Base-by-base conservation (phyloP, 2,888 invertebrate species). In the Trachelus troglodyta region DNA sequence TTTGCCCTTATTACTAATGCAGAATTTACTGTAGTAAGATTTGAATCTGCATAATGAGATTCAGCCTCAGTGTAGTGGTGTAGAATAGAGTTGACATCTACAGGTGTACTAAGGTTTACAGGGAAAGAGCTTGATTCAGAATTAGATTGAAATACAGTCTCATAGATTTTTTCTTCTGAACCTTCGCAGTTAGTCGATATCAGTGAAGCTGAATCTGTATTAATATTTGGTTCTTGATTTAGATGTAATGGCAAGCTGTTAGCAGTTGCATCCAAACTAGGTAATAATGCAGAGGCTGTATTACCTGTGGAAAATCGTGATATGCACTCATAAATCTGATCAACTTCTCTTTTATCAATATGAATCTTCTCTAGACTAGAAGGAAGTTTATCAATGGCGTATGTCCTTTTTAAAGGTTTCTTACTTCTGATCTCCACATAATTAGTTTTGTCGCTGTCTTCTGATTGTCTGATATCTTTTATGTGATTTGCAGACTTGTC, bases 271-370 rank as follows among this genome's bases (percentile, higher is more conserved):
- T 56, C 23, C 15, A 23, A 23, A 9, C 56, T 23, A 56, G 56
- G 23, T 56, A 56, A 56, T 56, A 23, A 9, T 56, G 9, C 2
- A 0, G 23, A 23, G 23, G 15, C 15, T 56, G 56, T 6, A 34
- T 56, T 73, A 34, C 34, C 78, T 34, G 77, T 74, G 75, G 81
- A 83, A 81, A 81, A 80, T 76, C 85, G 81, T 76, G 80, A 80
- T 79, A 81, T 77, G n/a, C 81, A 74, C 76, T 85, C 84, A 78
- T 83, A 82, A 75, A 80, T 83, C 80, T 78, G 33, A 12, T 80
- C 75, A 23, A n/a, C 74, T 31, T 79, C 75, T 69, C 40, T 76
- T 76, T 76, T 74, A 30, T 76, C 69, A 35, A 12, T 73, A 33
- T 77, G 69, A 15, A 33, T 23, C 69, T 79, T 76, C 71, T 69